A percentile compares a stretch with the other conserved stretches of the same genome.
Evolutionary conservation across 2,888 invertebrate species (phyloP).

Genomic region (Catocala nupta): DNA sequence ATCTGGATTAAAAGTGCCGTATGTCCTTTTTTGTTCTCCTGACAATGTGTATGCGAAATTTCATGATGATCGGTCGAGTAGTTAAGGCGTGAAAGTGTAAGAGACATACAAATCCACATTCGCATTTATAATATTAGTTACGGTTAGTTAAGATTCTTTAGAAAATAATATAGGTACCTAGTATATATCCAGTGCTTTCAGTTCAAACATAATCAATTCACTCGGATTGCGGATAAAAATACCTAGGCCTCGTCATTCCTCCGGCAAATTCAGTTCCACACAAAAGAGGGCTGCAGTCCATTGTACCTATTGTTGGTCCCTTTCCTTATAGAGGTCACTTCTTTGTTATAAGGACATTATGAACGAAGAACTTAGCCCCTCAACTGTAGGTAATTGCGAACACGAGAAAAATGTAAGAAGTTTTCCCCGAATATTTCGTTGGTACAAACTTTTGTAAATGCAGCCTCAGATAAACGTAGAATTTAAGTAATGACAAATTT

Average conservation of each 20-base stretch:
- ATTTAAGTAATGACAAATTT: neutral
- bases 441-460: neutral
- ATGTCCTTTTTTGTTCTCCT: too few species aligned
- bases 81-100: too few species aligned
- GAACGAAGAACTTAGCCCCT: conserved; percentile 40
- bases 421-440: neutral
- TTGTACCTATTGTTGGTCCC: conserved; percentile 49
- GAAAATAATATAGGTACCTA: too few species aligned
- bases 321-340: conserved; percentile 49
- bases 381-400: conserved; percentile 32
- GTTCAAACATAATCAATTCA: conserved; percentile 10
- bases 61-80: too few species aligned
- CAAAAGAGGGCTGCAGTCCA: conserved; percentile 52
- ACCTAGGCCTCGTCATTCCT: conserved; percentile 29
- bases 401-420: conserved; percentile 14
- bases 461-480: neutral
- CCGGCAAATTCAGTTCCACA: conserved; percentile 36
- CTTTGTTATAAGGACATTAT: conserved; percentile 50
- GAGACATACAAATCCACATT: too few species aligned
- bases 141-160: too few species aligned
- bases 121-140: too few species aligned
- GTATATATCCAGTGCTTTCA: neutral
- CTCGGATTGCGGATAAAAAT: conserved; percentile 27
- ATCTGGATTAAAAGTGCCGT: too few species aligned
- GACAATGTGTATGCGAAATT: too few species aligned